These are phyloP conservation scores for Panthera uncia DNA, from an alignment of 2,113 vertebrate genomes.

Conservation along the genomic window DNA sequence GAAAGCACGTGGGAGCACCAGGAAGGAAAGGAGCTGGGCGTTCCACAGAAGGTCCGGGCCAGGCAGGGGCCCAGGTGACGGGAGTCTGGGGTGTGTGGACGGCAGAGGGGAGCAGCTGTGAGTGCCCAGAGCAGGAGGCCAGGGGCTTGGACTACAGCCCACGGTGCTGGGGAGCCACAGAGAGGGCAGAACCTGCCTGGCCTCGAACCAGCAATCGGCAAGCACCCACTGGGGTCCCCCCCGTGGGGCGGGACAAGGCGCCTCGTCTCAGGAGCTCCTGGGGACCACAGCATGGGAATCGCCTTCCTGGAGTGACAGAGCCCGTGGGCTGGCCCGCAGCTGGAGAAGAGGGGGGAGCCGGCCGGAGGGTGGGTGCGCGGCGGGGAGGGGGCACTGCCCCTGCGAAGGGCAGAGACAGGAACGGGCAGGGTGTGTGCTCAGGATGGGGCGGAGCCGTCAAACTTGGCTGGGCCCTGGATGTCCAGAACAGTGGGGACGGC, in stretches of 20 bases:
- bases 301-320: not conserved
- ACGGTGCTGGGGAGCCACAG: not conserved
- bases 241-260: not conserved
- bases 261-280: not conserved
- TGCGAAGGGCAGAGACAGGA: not conserved
- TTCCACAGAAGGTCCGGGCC: fast-evolving
- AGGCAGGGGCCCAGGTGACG: too few relatives aligned
- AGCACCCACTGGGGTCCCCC: not conserved
- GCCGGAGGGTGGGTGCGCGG: fast-evolving
- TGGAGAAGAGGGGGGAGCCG: not conserved
- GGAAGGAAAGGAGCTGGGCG: fast-evolving
- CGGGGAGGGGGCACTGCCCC: not conserved
- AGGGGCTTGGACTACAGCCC: not conserved
- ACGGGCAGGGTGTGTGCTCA: not conserved
- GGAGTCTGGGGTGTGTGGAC: fast-evolving
- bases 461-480: not conserved
- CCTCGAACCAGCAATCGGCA: fast-evolving
- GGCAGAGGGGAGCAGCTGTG: fast-evolving
- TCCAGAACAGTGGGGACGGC: too few relatives aligned
- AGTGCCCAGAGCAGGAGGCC: not conserved
- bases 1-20: fast-evolving
- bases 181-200: not conserved
- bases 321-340: not conserved
- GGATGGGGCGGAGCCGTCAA: not conserved
- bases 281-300: fast-evolving